These are phyloP conservation scores for Pachyseris speciosa DNA, from an alignment of 64 coral and sea anemone genomes.

Conservation along the genomic window DNA sequence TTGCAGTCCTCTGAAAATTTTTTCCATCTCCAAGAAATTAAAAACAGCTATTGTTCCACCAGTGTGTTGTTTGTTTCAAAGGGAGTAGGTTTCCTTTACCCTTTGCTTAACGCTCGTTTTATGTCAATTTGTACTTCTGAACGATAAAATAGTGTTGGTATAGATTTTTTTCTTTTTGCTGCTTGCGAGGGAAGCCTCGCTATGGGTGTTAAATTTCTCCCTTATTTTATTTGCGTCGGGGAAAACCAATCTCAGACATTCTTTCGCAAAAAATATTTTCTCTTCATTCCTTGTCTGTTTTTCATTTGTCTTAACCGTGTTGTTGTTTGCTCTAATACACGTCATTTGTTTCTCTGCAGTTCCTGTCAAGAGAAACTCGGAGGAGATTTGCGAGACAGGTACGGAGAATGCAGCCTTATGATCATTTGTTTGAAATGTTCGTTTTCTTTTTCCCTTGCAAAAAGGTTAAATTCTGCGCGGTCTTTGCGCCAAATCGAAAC, in stretches of 20 bases:
- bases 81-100: background rate
- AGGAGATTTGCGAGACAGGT: constrained; percentile 21
- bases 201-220: background rate
- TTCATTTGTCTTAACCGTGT: background rate
- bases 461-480: too few species aligned
- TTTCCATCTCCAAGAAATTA: too few species aligned
- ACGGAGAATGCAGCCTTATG: background rate
- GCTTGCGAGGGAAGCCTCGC: background rate
- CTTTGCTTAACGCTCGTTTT: background rate
- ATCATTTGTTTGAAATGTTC: background rate
- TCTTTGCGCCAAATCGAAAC: too few species aligned
- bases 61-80: background rate
- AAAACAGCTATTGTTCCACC: background rate
- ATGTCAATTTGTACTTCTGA: background rate
- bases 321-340: background rate
- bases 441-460: background rate
- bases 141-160: background rate
- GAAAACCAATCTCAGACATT: background rate
- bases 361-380: background rate
- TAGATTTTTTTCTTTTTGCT: background rate
- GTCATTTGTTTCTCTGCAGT: constrained; percentile 14
- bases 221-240: background rate
- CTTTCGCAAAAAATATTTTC: background rate
- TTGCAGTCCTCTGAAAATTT: too few species aligned
- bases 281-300: background rate